phyloP scores from a whole-genome alignment of 2,113 vertebrate genomes.

The Hippocampus abdominalis region DNA sequence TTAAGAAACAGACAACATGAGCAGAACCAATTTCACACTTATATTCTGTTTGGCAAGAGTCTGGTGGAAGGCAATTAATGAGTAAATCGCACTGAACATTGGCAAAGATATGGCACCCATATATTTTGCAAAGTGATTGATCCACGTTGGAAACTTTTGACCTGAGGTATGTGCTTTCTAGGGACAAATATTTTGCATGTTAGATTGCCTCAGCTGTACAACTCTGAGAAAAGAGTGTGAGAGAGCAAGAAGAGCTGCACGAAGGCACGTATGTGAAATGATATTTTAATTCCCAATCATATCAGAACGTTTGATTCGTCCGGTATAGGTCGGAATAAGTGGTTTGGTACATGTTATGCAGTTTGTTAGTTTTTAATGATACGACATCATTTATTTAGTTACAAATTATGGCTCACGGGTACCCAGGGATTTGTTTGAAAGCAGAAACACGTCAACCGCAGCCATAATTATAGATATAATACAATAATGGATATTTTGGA shows the following conservation, averaged over 20 bases:
- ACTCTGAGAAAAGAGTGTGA: neutral
- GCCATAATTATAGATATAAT: neutral
- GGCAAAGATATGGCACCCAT: too few relatives aligned
- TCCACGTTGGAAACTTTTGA: neutral
- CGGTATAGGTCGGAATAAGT: neutral
- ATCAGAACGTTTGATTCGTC: neutral
- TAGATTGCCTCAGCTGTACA: neutral
- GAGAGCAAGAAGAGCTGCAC: neutral
- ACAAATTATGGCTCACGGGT: neutral
- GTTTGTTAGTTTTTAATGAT: neutral
- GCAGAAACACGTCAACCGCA: neutral
- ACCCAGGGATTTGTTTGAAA: neutral
- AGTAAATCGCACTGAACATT: too few relatives aligned
- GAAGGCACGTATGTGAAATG: neutral
- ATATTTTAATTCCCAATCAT: neutral
- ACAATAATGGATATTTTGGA: constrained; percentile 9
- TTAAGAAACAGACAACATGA: too few relatives aligned
- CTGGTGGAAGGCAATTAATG: too few relatives aligned
- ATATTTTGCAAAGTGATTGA: too few relatives aligned
- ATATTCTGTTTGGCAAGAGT: too few relatives aligned
- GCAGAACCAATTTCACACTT: too few relatives aligned
- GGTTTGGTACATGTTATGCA: neutral
- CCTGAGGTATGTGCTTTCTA: neutral
- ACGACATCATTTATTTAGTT: neutral
- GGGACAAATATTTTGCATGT: neutral